Base-by-base conservation (phyloP, 1,140 invertebrate genomes). In the Lepidostoma basale region DNA sequence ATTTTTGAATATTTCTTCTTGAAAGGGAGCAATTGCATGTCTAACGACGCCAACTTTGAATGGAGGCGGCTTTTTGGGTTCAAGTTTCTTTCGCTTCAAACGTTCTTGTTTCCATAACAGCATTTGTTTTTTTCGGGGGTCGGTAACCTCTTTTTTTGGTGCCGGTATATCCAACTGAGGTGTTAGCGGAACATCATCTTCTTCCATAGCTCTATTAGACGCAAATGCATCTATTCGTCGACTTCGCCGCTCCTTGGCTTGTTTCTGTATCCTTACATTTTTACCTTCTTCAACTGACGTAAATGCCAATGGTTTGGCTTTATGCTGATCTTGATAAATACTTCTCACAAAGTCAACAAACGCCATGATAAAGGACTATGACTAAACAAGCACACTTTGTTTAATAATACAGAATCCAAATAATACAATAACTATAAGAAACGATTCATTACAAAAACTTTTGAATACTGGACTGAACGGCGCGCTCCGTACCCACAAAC, bases 1-100 rank as follows among this genome's bases (percentile, higher is more conserved):
- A 45, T 59, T 52, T 65, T 65, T 59, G 16, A 65, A 62, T 14
- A 62, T 45, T 26, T 47, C 28, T 18, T 70, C 68, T 60, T 65
- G 62, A 52, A 62, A 44, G 23, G 60, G 68, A 36, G 62, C 47
- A 3, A 49, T n/a, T 14, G 5, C 52, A 52, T 83, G 79, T 45
- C 77, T 78, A 0, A 78, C 76, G 12, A 80, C 22, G 0, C 82
- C 80, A 5, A 79, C 78, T 74, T 79, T 78, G 40, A 83, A 83
- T 0, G 73, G 70, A 3, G 77, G 80, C 25, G 78, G 79, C 16
- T 76, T 78, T 6, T 70, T 74, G 0, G 59, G 28, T 45, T 75
- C 68, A 3, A 75, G 0, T 25, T 75, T 70, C 33, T 76, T 80
- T 10, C 67, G 73, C 2, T 69, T 63, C 10, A 76, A 52, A 2